Evolutionary conservation across 2,797 vertebrate genomes (phyloP).

Genomic region (Oryzias sinensis): DNA sequence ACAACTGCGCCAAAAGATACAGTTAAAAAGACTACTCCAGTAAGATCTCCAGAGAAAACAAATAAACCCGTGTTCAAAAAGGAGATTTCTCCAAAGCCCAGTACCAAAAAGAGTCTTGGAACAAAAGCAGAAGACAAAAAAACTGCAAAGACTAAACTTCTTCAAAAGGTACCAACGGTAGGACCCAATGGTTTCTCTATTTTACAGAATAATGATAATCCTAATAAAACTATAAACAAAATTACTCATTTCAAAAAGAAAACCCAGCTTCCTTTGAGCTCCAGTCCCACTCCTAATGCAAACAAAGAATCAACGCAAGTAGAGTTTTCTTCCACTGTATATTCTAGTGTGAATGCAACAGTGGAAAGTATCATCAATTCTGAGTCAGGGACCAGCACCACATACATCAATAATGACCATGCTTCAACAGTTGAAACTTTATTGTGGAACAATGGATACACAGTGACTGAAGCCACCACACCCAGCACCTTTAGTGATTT

Average conservation of each 20-base stretch:
- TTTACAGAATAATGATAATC: conserved; percentile 26
- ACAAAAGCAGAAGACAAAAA: conserved; percentile 42
- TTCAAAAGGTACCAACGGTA: conserved; percentile 34
- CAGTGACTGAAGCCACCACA: conserved; percentile 20
- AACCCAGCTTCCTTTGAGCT: conserved; percentile 19
- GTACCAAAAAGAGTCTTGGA: conserved; percentile 31
- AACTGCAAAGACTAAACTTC: conserved; percentile 27
- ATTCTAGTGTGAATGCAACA: conserved; percentile 36
- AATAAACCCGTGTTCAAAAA: conserved; percentile 28
- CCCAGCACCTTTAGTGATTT: conserved; percentile 18
- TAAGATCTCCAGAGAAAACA: conserved; percentile 1
- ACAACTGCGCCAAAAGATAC: not conserved
- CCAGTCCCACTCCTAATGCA: conserved; percentile 14
- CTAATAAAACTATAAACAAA: conserved; percentile 25
- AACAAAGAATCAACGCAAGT: conserved; percentile 16
- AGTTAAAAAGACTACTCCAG: conserved; percentile 9
- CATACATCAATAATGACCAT: conserved; percentile 21
- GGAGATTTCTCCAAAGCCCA: conserved; percentile 24
- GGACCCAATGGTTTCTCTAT: conserved; percentile 27
- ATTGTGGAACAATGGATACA: conserved; percentile 25
- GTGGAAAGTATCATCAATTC: conserved; percentile 13
- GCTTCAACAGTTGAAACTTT: conserved; percentile 29
- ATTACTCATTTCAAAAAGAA: conserved; percentile 41
- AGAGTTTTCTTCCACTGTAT: conserved; percentile 27
- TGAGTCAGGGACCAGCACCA: conserved; percentile 31